Percentiles rank a stretch among this genome's conserved stretches.
Evolutionary conservation across 2,888 invertebrate species (phyloP).

Genomic region (Eueremaeus valkanovi): DNA sequence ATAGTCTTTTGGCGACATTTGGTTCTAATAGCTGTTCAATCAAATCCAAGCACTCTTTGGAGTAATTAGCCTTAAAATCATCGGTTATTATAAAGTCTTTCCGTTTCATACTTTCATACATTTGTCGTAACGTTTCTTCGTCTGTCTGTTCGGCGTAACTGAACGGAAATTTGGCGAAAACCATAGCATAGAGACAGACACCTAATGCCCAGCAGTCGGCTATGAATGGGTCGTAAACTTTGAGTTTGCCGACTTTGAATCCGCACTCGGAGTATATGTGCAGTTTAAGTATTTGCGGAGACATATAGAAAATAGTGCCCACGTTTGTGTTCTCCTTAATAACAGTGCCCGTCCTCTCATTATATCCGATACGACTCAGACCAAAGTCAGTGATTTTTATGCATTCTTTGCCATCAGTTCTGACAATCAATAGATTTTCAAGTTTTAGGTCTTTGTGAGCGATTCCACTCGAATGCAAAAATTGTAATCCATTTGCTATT

Average conservation of each 20-base stretch:
- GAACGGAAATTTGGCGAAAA: not conserved
- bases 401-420: not conserved
- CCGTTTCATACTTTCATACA: not conserved
- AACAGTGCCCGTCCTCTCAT: not conserved
- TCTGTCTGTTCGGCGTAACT: not conserved
- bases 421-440: not conserved
- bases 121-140: not conserved
- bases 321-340: not conserved
- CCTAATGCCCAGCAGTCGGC: constrained; percentile 20
- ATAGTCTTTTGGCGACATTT: not conserved
- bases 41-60: not conserved
- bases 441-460: constrained; percentile 3
- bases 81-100: not conserved
- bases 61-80: not conserved
- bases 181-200: constrained; percentile 2
- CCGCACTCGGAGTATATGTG: not conserved
- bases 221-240: not conserved
- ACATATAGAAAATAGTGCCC: not conserved
- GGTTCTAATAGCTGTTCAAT: not conserved
- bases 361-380: not conserved
- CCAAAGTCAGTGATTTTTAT: not conserved
- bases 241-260: not conserved
- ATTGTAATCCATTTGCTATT: not conserved
- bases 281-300: constrained; percentile 5
- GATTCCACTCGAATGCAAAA: not conserved